Base-by-base conservation (phyloP, 1,140 invertebrate genomes). In the Solen grandis region DNA sequence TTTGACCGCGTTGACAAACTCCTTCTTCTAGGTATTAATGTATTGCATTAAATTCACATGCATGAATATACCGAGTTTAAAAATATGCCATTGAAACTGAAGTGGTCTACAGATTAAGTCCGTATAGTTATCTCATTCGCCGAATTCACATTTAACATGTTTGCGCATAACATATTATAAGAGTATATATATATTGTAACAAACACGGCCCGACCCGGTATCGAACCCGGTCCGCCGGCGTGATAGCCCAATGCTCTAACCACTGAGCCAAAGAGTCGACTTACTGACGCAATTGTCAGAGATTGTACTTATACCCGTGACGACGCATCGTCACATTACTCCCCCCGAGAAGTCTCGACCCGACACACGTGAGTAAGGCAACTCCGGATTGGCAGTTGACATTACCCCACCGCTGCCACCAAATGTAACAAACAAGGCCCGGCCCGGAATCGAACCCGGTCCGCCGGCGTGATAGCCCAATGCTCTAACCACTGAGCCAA, bases 1-100 rank as follows among this genome's bases (percentile, higher is more conserved):
- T 63, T 73, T 22, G 81, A 82, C 35, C 16, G 41, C 3, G 31
- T 72, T 2, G 8, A 50, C 13, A 36, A 63, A n/a, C 59, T 70
- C 0, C 33, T 72, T 31, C 35, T 82, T n/a, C 62, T 76, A n/a
- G 50, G 65, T 50, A 36, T 62, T 14, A 16, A 19, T 29, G 62
- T 25, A n/a, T n/a, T n/a, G n/a, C 13, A n/a, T 50, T 50, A 50
- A 14, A 50, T 50, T 50, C 13, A 66, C 19, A 22, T 52, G 4
- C 1, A 52, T 36, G 31, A 35, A 25, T 52, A 27, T 8, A 29
- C 4, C 5, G 22, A 55, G 1, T 29, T 55, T 25, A 29, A 31
- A 25, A 35, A 31, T 13, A 35, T 57, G 35, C 29, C 52, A 19
- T 36, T 74, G 27, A n/a, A 25, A 50, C 46, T 50, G 13, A 50